Evolutionary conservation across 2,113 vertebrate species (phyloP).

Genomic region (Ondatra zibethicus): DNA sequence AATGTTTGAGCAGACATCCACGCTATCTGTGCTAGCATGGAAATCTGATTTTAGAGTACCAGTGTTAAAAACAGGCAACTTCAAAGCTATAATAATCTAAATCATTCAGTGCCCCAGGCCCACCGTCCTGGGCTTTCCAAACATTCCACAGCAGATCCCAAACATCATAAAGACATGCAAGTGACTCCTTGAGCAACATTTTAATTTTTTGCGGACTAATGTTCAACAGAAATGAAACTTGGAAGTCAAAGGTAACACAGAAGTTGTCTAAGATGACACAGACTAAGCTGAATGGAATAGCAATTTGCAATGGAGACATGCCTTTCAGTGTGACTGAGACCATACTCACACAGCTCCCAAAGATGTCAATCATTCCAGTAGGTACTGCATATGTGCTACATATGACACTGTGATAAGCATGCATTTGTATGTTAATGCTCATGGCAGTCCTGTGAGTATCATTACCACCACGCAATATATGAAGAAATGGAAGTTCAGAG

Average conservation of each 20-base stretch:
- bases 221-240: neutral
- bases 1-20: neutral
- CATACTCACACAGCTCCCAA: neutral
- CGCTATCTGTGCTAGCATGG: neutral
- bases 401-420: neutral
- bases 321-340: neutral
- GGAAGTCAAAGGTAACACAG: neutral
- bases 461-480: no score
- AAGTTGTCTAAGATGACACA: neutral
- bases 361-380: neutral
- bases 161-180: neutral
- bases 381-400: neutral
- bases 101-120: neutral
- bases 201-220: neutral
- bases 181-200: neutral
- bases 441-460: neutral
- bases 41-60: conserved; percentile 34
- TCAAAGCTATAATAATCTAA: conserved; percentile 43
- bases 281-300: neutral
- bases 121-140: neutral
- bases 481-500: no score
- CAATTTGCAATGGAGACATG: neutral
- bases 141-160: neutral
- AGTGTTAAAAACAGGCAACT: conserved; percentile 30
- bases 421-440: neutral